Evolutionary conservation across 2,113 vertebrate species (phyloP).

Genomic region (Ctenomys sociabilis): DNA sequence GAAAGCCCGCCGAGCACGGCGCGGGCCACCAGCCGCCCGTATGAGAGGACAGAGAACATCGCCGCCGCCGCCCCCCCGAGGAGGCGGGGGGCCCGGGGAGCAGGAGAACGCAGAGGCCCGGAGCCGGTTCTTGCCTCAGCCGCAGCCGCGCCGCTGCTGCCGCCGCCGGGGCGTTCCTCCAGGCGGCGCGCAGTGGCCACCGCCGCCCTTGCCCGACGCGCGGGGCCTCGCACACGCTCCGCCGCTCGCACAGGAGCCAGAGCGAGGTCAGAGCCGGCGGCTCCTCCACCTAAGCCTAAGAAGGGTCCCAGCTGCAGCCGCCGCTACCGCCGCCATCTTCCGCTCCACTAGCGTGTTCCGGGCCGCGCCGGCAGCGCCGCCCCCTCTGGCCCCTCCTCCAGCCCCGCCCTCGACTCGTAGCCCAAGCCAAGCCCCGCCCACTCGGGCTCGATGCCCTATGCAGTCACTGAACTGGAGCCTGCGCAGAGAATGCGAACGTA

Average conservation of each 20-base stretch:
- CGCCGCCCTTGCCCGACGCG: slow-evolving; percentile 66
- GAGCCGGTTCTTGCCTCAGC: slow-evolving; percentile 78
- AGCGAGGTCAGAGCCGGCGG: slow-evolving; percentile 79
- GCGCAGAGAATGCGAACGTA: neutral
- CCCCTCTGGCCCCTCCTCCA: neutral
- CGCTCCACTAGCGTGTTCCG: slow-evolving; percentile 82
- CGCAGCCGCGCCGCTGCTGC: slow-evolving; percentile 47
- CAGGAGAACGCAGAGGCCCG: slow-evolving; percentile 80
- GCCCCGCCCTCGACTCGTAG: slow-evolving; percentile 38
- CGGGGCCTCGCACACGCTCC: slow-evolving; percentile 68
- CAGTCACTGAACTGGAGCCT: slow-evolving; percentile 13
- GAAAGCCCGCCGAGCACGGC: slow-evolving; percentile 98
- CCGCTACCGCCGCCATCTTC: slow-evolving; percentile 83
- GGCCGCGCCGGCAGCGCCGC: slow-evolving; percentile 73
- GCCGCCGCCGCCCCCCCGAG: slow-evolving; percentile 81
- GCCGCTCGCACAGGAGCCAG: slow-evolving; percentile 55
- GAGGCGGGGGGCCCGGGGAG: slow-evolving; percentile 85
- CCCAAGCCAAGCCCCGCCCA: neutral
- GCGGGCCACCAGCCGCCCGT: slow-evolving; percentile 97
- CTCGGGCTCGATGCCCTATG: neutral
- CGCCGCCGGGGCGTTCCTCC: slow-evolving; percentile 67
- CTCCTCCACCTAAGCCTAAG: slow-evolving; percentile 49
- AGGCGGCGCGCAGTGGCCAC: slow-evolving; percentile 64
- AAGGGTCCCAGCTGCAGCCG: slow-evolving; percentile 72
- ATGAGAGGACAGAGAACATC: slow-evolving; percentile 99